A percentile compares a stretch with the other conserved stretches of the same genome.
phyloP scores from a whole-genome alignment of 2,797 vertebrate species.

The Choloepus didactylus region DNA sequence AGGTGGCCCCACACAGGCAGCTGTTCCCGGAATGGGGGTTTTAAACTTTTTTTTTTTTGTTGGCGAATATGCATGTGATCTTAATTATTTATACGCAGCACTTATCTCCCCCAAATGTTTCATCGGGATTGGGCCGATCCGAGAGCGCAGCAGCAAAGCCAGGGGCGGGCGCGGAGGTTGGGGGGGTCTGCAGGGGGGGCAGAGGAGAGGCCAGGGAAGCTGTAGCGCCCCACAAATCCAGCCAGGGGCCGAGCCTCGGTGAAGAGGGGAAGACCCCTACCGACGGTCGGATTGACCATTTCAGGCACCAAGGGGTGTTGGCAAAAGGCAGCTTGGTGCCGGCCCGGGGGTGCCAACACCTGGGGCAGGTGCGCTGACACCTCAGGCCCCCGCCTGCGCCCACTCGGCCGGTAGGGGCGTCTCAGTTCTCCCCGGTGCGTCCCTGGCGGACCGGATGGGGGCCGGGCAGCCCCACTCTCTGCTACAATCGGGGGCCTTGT shows the following conservation, averaged over 20 bases:
- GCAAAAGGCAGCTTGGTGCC: accelerated
- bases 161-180: background rate
- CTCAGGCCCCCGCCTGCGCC: too few species aligned
- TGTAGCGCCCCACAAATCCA: background rate
- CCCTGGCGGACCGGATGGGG: background rate
- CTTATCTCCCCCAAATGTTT: constrained; percentile 79
- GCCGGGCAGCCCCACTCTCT: background rate
- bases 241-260: background rate
- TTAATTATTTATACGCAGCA: constrained; percentile 83
- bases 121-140: constrained; percentile 58
- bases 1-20: constrained; percentile 1
- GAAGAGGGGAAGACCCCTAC: background rate
- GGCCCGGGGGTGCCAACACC: background rate
- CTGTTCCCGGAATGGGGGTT: constrained; percentile 80
- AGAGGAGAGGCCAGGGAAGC: accelerated
- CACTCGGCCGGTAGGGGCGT: background rate
- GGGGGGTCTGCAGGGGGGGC: background rate
- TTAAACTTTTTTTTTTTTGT: constrained; percentile 54
- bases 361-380: background rate
- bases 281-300: accelerated
- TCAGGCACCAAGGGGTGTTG: background rate
- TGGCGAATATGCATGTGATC: constrained; percentile 72
- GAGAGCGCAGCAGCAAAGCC: background rate
- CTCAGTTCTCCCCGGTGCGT: background rate
- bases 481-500: background rate